Percentiles rank a stretch among this genome's conserved stretches.
Conservation (phyloP, 2,113 vertebrate genomes). For the Amazona vittata region DNA sequence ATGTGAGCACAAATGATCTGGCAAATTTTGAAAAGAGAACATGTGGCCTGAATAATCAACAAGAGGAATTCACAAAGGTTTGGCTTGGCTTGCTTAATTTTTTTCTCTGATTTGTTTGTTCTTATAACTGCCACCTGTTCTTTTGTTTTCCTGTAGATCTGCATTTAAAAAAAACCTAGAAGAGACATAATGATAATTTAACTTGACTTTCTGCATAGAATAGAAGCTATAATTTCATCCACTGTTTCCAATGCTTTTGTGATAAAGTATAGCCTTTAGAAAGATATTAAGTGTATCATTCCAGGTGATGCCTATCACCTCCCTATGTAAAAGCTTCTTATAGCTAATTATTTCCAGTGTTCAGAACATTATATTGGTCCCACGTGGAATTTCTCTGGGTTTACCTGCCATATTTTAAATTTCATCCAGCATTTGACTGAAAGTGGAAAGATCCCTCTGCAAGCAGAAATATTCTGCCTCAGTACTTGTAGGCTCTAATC, state of each 20-base stretch:
- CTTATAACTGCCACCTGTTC: conserved; percentile 65
- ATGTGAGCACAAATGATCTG: conserved; percentile 16
- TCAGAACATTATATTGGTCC: not conserved
- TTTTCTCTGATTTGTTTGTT: conserved; percentile 59
- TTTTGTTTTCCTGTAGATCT: conserved; percentile 35
- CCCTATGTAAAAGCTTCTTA: not conserved
- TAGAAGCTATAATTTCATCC: not conserved
- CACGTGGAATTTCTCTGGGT: not conserved
- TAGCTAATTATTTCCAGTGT: not conserved
- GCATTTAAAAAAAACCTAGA: not conserved
- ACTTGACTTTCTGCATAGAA: conserved; percentile 8
- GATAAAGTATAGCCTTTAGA: not conserved
- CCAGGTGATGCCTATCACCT: not conserved
- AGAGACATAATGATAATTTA: conserved; percentile 19
- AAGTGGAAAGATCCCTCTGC: not conserved
- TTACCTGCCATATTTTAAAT: not conserved
- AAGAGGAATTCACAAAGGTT: conserved; percentile 57
- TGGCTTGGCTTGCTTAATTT: conserved; percentile 41
- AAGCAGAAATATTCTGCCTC: not conserved
- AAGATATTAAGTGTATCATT: not conserved
- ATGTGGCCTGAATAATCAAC: conserved; percentile 65
- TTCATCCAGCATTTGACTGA: not conserved
- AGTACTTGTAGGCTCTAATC: not conserved
- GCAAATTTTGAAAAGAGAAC: conserved; percentile 55
- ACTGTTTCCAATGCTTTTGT: not conserved